Evolutionary conservation across 2,113 vertebrate species (phyloP).

Genomic region (Anolis sagrei): DNA sequence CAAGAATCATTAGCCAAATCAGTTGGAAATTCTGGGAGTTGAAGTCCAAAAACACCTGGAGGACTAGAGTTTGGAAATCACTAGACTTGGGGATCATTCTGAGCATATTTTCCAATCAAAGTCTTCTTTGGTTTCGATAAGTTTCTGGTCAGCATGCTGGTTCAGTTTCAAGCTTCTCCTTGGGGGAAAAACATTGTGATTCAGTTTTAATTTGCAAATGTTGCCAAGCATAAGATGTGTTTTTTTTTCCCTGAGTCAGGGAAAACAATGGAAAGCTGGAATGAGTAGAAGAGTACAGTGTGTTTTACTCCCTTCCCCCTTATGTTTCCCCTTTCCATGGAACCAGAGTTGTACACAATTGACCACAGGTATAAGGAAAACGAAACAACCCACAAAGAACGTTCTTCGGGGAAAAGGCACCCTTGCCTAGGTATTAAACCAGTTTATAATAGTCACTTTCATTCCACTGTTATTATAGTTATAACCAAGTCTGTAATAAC

Average conservation of each 20-base stretch:
- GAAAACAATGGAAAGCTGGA: neutral
- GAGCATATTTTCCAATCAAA: no score
- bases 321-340: neutral
- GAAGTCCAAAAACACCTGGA: no score
- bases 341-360: conserved; percentile 49
- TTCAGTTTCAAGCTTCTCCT: no score
- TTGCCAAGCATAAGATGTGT: neutral
- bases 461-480: conserved; percentile 62
- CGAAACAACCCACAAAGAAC: neutral
- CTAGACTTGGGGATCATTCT: no score
- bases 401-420: conserved; percentile 34
- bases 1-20: no score
- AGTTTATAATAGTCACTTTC: conserved; percentile 52
- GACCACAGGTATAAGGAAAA: conserved; percentile 36
- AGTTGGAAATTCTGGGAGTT: no score
- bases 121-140: no score
- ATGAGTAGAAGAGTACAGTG: neutral
- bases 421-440: conserved; percentile 58
- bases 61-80: no score
- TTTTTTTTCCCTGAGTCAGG: neutral
- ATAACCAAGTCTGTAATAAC: conserved; percentile 61
- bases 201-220: neutral
- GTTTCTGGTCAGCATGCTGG: no score
- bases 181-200: no score
- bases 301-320: neutral